Evolutionary conservation across 2,113 vertebrate species (phyloP).

Genomic region (Eolophus roseicapilla): DNA sequence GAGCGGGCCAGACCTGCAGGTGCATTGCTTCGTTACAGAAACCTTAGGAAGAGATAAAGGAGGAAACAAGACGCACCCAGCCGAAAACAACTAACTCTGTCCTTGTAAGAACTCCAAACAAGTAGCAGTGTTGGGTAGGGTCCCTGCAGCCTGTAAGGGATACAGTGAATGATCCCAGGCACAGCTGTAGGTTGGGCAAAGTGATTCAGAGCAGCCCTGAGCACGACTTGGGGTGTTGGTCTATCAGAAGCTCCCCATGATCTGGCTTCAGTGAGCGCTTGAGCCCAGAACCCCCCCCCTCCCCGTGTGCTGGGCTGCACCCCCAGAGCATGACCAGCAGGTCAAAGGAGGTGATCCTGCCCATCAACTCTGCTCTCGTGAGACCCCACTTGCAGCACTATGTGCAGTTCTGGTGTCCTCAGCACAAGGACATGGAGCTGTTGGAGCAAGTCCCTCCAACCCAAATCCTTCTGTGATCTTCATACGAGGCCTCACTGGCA

Average conservation of each 20-base stretch:
- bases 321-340: neutral
- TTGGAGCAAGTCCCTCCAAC: neutral
- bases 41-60: neutral
- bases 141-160: neutral
- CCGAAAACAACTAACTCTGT: neutral
- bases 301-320: neutral
- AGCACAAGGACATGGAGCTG: neutral
- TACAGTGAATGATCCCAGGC: neutral
- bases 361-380: neutral
- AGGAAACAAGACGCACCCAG: neutral
- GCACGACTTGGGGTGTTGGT: neutral
- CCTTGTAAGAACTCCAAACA: neutral
- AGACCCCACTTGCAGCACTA: neutral
- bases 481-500: fast-evolving
- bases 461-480: neutral
- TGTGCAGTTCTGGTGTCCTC: neutral
- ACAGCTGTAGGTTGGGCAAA: neutral
- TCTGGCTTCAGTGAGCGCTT: neutral
- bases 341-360: neutral
- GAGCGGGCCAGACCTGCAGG: fast-evolving
- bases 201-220: neutral
- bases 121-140: neutral
- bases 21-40: fast-evolving
- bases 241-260: neutral
- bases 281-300: neutral